Evolutionary conservation across 1,140 invertebrate genomes (phyloP).

Genomic region (Drosophila santomea): DNA sequence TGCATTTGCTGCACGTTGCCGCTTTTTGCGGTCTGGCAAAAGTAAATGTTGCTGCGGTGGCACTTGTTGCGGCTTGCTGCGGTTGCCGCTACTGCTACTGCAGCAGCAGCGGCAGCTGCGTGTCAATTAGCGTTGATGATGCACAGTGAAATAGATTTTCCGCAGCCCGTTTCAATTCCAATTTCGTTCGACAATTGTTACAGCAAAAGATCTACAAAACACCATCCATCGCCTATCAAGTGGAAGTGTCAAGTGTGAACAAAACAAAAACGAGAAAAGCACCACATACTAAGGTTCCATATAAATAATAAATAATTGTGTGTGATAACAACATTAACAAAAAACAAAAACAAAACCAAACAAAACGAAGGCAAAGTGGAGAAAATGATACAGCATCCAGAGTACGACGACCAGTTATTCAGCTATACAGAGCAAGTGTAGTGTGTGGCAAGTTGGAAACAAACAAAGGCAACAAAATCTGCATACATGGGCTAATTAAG

Average conservation of each 20-base stretch:
- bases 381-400: constrained; percentile 46
- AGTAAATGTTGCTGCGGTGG: constrained; percentile 34
- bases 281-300: constrained; percentile 29
- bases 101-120: constrained; percentile 58
- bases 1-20: constrained; percentile 76
- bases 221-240: constrained; percentile 57
- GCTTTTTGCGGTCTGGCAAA: constrained; percentile 53
- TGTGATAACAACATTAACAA: constrained; percentile 67
- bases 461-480: constrained; percentile 32
- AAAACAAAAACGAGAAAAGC: constrained; percentile 51
- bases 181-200: constrained; percentile 62
- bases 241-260: constrained; percentile 64
- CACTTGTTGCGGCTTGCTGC: constrained; percentile 53
- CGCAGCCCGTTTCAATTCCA: constrained; percentile 72
- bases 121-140: constrained; percentile 81
- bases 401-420: constrained; percentile 13
- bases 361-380: constrained; percentile 25
- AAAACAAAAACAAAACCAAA: constrained; percentile 37
- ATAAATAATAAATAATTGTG: constrained; percentile 43
- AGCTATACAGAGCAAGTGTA: constrained; percentile 6
- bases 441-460: constrained; percentile 11
- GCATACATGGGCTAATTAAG: constrained; percentile 72
- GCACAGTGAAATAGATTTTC: constrained; percentile 76
- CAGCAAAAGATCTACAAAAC: constrained; percentile 32
- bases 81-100: constrained; percentile 36